Conservation (phyloP, 1,140 invertebrate species). For the Calephelis nemesis region DNA sequence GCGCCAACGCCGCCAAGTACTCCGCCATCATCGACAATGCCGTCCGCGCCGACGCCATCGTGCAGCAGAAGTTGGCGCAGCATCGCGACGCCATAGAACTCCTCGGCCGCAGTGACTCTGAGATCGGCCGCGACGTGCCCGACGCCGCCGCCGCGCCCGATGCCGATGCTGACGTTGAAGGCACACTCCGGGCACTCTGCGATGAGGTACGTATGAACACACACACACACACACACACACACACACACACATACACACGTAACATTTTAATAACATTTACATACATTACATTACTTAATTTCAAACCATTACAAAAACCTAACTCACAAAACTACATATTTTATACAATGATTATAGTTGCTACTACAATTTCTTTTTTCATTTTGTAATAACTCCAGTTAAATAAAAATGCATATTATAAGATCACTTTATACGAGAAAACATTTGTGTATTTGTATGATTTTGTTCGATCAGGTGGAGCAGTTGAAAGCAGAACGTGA, state of each 20-base stretch:
- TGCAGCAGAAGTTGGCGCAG: constrained; percentile 91
- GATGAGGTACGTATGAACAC: neutral
- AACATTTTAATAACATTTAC: too few relatives aligned
- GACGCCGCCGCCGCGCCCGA: constrained; percentile 66
- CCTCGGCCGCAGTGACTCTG: constrained; percentile 86
- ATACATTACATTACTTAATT: too few relatives aligned
- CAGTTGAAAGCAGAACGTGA: constrained; percentile 94
- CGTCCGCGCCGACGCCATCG: constrained; percentile 85
- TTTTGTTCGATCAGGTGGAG: constrained; percentile 83
- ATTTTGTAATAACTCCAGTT: too few relatives aligned
- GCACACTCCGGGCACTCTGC: constrained; percentile 80
- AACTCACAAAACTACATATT: too few relatives aligned
- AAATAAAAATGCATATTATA: too few relatives aligned
- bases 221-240: too few relatives aligned
- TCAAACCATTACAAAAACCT: too few relatives aligned
- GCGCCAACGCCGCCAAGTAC: constrained; percentile 93
- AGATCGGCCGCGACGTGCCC: constrained; percentile 84
- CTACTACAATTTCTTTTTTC: too few relatives aligned
- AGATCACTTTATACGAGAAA: too few relatives aligned
- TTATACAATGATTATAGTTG: too few relatives aligned
- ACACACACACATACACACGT: too few relatives aligned
- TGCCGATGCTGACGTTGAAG: constrained; percentile 79
- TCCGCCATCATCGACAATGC: constrained; percentile 95
- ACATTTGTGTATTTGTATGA: too few relatives aligned
- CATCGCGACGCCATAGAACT: constrained; percentile 90